Evolutionary conservation across 37 sponge, comb jelly and placozoan species (phyloP), one percentile per base, ranked within the genome.

Genomic region (Halisarca cf. caerulea): DNA sequence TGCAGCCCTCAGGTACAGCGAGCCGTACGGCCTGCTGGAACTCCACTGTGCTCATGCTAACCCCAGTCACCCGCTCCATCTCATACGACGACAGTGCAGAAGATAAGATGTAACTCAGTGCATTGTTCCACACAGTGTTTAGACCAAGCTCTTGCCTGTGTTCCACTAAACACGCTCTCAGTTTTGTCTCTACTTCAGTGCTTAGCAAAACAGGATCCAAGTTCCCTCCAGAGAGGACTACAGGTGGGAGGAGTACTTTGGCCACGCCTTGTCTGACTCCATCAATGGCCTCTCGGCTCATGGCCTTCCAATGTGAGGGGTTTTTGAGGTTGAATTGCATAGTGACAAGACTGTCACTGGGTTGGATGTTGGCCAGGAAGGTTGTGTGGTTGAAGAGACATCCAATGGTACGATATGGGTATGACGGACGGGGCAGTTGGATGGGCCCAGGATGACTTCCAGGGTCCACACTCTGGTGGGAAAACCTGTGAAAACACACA

Each of bases 21-120:
- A 77, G 78, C 27, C 91, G 82, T 11, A 99, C 83, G 28, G 97
- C 95, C 17, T 95, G 92, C 79, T 99, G 96, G 66, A 99, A 99
- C 71, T 99, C 99, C 40, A 95, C 94, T 53, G 85, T 92, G 4
- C 97, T 89, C 21, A 86, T 86, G 58, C 80, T 78, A 80, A 93
- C 83, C 11, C 96, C 97, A 17, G 84, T 64, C 59, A 86, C 80
- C 21, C 97, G 88, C 80, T 99, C 99, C 44, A 88, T 74, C 85
- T 99, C 99, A 62, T 99, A 99, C 0, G 97, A 72, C 18, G 90
- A 70, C 40, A 99, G 95, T 21, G 99, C 95, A 4, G 99, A 90
- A 39, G 80, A 70, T 9, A 99, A 88, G 28, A 97, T 43, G 86
- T 97, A 95, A 59, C 85, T 66, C 21, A 99, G 91, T 20, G 91